These are phyloP conservation scores for Drosophila albomicans DNA, from an alignment of 1,140 invertebrate genomes.

Conservation along the genomic window DNA sequence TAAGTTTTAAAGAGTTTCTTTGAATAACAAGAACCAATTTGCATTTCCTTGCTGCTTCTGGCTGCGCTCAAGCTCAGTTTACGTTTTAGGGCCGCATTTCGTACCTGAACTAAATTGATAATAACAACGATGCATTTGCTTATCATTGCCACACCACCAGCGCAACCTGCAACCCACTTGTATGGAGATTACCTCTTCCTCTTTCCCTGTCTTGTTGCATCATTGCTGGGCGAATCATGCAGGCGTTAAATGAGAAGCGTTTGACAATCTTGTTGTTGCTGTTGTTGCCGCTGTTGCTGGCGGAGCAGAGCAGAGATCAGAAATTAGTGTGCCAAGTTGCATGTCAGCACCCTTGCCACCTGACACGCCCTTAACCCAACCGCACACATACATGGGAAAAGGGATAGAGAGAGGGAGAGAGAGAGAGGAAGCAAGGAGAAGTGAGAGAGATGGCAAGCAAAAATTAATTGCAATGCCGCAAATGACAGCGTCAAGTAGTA, in stretches of 20 bases:
- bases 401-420: conserved; percentile 19
- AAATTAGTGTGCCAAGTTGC: conserved; percentile 75
- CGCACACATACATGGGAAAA: background rate
- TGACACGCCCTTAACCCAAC: conserved; percentile 7
- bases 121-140: conserved; percentile 43
- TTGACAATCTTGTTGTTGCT: conserved; percentile 54
- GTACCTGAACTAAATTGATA: conserved; percentile 47
- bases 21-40: background rate
- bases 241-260: conserved; percentile 78
- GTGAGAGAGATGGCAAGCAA: conserved; percentile 49
- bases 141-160: conserved; percentile 44
- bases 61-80: background rate
- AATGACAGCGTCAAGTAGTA: conserved; percentile 83
- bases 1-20: too few relatives aligned
- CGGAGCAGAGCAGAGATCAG: conserved; percentile 58
- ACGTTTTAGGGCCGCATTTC: conserved; percentile 1
- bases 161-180: conserved; percentile 2
- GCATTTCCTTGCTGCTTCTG: background rate
- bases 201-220: background rate
- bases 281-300: conserved; percentile 17
- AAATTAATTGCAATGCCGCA: conserved; percentile 83
- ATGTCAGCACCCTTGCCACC: conserved; percentile 37
- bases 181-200: background rate
- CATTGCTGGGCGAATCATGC: conserved; percentile 52
- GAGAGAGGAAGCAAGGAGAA: background rate